Evolutionary conservation across 1,140 invertebrate genomes (phyloP), one percentile per base, ranked within the genome.

Genomic region (Dysdera silvatica): DNA sequence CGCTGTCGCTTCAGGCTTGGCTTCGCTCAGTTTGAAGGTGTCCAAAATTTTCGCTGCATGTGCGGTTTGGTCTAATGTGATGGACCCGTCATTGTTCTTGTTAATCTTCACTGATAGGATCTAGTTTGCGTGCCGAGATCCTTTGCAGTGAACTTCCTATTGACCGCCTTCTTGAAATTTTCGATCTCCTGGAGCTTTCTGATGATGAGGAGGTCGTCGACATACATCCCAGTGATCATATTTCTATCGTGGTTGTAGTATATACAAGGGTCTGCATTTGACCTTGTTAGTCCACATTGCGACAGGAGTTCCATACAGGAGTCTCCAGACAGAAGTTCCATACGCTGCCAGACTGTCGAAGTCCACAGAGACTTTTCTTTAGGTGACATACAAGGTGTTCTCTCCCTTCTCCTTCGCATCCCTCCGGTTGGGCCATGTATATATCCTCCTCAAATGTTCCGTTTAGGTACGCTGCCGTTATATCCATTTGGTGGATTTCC

Each of bases 391-490:
- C n/a, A n/a, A n/a, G n/a, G n/a, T n/a, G n/a, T n/a, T n/a, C n/a
- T n/a, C n/a, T n/a, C n/a, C n/a, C n/a, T n/a, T n/a, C n/a, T n/a
- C n/a, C n/a, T n/a, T n/a, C n/a, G n/a, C n/a, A n/a, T n/a, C n/a
- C n/a, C n/a, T n/a, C n/a, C n/a, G 74, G 72, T 49, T 68, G 70
- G 45, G 56, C 54, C 52, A 71, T 71, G 64, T 68, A 78, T 10
- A 77, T 68, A 28, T 63, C 67, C 66, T 78, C 74, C 24, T 71
- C 56, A 29, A 77, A 43, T 7, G 68, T 48, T 40, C 71, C 71
- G 68, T 78, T 71, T 31, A 75, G 56, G 60, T 77, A 78, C 7
- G 75, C 74, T 47, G 74, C 71, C 61, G 70, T 67, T 0, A 76
- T 43, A 69, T 51, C 31, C 8, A 62, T 28, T 24, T 65, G 63